These are phyloP conservation scores for Neotoma lepida DNA, from an alignment of 2,113 vertebrate genomes.

Conservation along the genomic window DNA sequence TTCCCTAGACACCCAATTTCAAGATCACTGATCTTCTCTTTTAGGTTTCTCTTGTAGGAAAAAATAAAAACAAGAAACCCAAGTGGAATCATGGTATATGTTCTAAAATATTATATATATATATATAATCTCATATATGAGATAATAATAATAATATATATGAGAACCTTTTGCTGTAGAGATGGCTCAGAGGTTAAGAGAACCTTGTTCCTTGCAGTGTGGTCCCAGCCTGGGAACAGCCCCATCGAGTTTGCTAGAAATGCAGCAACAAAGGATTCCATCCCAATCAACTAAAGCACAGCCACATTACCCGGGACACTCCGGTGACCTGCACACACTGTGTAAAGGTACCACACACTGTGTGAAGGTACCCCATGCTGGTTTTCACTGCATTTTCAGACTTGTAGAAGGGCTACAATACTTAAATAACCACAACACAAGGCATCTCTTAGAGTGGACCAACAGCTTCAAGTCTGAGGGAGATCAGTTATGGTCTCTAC, in stretches of 20 bases:
- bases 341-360: too few species aligned
- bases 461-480: not conserved
- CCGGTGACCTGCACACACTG: not conserved
- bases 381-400: not conserved
- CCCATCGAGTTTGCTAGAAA: not conserved
- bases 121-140: too few species aligned
- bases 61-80: not conserved
- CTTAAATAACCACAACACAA: not conserved
- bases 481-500: not conserved
- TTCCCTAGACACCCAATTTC: not conserved
- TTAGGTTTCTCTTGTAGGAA: slow-evolving; percentile 10
- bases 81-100: not conserved
- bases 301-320: not conserved
- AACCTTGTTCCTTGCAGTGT: not conserved
- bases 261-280: not conserved
- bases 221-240: not conserved
- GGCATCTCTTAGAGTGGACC: not conserved
- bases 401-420: not conserved
- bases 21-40: not conserved
- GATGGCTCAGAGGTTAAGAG: too few species aligned
- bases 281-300: not conserved
- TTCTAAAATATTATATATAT: not conserved
- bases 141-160: too few species aligned
- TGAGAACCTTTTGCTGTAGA: too few species aligned
- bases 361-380: not conserved